These are phyloP conservation scores for Babyrousa celebensis DNA, from an alignment of 2,797 vertebrate genomes.

Conservation along the genomic window DNA sequence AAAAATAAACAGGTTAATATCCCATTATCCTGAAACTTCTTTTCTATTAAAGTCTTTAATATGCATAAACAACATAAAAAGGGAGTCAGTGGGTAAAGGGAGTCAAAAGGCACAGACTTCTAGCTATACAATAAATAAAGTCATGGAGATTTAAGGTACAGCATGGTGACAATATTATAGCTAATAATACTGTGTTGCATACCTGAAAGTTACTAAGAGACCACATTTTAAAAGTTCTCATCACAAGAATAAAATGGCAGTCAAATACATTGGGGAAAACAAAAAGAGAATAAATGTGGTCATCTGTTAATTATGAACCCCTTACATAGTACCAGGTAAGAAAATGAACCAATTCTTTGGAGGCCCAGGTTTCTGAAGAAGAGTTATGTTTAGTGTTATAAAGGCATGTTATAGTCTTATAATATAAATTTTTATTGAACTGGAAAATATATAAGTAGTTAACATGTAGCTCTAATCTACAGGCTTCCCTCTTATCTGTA, in stretches of 20 bases:
- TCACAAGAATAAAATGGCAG: background rate
- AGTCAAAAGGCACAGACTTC: background rate
- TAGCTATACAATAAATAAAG: background rate
- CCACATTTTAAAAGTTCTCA: background rate
- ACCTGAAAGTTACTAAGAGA: background rate
- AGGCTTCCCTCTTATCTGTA: conserved; percentile 21
- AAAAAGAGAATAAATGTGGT: background rate
- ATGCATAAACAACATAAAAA: background rate
- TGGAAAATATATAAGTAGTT: background rate
- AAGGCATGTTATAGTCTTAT: background rate
- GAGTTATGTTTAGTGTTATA: background rate
- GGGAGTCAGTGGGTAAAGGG: background rate
- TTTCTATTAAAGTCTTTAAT: background rate
- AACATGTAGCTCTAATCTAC: background rate
- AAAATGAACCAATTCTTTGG: background rate
- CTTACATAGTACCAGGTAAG: background rate
- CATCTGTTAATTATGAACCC: background rate
- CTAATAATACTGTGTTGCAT: background rate
- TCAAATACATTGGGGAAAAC: background rate
- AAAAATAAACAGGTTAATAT: background rate
- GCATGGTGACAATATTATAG: background rate
- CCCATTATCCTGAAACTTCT: background rate
- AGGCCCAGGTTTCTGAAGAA: background rate
- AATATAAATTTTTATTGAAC: conserved; percentile 6
- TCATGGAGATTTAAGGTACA: background rate